Conservation (phyloP, 2,113 vertebrate genomes). For the Aegithalos caudatus region DNA sequence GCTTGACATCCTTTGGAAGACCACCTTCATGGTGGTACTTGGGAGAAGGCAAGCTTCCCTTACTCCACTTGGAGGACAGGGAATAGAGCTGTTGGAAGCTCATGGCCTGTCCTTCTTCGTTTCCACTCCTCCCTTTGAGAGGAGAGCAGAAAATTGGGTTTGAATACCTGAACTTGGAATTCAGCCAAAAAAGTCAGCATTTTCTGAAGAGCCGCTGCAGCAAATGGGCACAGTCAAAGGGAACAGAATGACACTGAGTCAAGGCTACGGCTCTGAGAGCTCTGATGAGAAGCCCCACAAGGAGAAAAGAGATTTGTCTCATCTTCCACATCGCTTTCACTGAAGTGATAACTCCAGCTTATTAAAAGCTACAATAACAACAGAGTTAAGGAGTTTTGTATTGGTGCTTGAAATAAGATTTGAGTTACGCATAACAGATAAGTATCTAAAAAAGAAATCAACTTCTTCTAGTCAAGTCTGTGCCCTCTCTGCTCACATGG, state of each 20-base stretch:
- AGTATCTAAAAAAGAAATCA: neutral
- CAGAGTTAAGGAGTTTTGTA: neutral
- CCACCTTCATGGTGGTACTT: neutral
- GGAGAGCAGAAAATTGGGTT: neutral
- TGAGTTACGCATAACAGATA: neutral
- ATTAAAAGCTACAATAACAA: neutral
- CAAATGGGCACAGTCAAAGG: neutral
- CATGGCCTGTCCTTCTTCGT: neutral
- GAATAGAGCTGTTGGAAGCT: rapidly evolving
- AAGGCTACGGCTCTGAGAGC: neutral
- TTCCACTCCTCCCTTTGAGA: neutral
- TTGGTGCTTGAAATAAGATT: neutral
- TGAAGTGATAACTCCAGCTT: neutral
- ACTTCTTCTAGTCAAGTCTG: neutral
- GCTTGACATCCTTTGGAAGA: neutral
- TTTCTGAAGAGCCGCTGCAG: neutral
- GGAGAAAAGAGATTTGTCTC: neutral
- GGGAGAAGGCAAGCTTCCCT: neutral
- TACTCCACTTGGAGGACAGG: neutral
- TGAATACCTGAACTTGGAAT: neutral
- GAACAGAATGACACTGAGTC: neutral
- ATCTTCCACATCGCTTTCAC: neutral
- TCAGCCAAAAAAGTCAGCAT: neutral
- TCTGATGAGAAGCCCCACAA: neutral
- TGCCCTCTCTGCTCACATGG: neutral